Percentiles rank a stretch among this genome's conserved stretches.
phyloP scores from a whole-genome alignment of 2,113 vertebrate genomes.

The Montifringilla adamsi region DNA sequence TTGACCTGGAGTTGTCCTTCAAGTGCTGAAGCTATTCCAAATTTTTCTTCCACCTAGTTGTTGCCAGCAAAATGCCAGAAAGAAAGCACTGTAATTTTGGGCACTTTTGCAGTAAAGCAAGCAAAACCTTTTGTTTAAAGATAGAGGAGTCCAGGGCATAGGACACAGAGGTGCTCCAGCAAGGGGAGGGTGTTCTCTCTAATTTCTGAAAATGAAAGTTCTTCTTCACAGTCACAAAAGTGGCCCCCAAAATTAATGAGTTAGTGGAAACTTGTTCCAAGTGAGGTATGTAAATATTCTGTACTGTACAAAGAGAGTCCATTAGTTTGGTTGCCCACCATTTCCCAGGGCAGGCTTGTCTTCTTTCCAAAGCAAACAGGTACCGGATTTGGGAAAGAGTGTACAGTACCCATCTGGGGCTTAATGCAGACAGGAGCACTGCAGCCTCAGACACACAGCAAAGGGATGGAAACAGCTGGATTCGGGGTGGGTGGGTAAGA shows the following conservation, averaged over 20 bases:
- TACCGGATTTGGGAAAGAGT: background rate
- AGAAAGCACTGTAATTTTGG: background rate
- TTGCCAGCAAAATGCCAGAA: background rate
- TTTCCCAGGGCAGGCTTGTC: background rate
- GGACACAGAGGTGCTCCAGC: background rate
- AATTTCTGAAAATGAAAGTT: background rate
- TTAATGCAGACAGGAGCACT: background rate
- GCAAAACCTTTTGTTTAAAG: background rate
- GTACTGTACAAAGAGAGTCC: background rate
- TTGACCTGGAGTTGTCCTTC: background rate
- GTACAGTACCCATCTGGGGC: background rate
- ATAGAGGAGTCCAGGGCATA: background rate
- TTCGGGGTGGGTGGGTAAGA: background rate
- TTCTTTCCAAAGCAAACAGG: background rate
- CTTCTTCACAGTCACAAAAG: background rate
- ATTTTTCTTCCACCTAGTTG: background rate
- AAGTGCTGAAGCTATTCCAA: background rate
- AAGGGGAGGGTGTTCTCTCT: fast-evolving
- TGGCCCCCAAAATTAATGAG: background rate
- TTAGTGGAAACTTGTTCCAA: background rate
- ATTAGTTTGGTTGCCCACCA: fast-evolving
- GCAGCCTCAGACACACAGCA: background rate
- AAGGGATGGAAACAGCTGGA: background rate
- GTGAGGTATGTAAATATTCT: background rate
- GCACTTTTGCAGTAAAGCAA: background rate